These are phyloP conservation scores for Anniella stebbinsi DNA, from an alignment of 2,797 vertebrate genomes.

Conservation along the genomic window DNA sequence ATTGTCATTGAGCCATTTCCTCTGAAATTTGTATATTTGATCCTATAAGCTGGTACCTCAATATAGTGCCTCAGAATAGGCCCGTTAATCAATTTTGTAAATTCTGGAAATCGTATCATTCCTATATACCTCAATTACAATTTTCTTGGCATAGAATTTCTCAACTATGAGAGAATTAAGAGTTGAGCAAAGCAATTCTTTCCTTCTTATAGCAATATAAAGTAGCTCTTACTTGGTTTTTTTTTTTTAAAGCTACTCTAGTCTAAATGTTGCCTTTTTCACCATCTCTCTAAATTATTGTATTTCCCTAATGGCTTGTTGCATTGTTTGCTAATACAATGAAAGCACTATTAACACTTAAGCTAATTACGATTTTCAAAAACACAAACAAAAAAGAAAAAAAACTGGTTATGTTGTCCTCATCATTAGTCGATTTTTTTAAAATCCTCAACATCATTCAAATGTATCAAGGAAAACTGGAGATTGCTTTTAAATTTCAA, in stretches of 20 bases:
- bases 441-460: constrained; percentile 47
- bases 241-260: constrained; percentile 73
- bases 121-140: constrained; percentile 50
- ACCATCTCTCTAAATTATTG: constrained; percentile 72
- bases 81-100: constrained; percentile 16
- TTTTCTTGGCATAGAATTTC: constrained; percentile 57
- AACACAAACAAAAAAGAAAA: constrained; percentile 65
- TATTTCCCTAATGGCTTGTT: constrained; percentile 73
- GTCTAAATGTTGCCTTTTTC: constrained; percentile 67
- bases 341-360: constrained; percentile 74
- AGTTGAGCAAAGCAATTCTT: constrained; percentile 43
- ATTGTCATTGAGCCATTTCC: background rate
- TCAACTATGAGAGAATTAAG: constrained; percentile 56
- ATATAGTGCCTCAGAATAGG: background rate
- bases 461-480: constrained; percentile 64
- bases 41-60: background rate
- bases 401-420: constrained; percentile 66
- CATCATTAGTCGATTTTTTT: constrained; percentile 71
- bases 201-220: constrained; percentile 68
- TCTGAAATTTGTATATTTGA: background rate
- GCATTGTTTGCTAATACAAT: constrained; percentile 73
- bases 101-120: constrained; percentile 55
- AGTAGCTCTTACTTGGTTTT: constrained; percentile 74
- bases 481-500: constrained; percentile 78
- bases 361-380: constrained; percentile 79